Conservation (phyloP, 2,797 vertebrate genomes). For the Manis javanica region DNA sequence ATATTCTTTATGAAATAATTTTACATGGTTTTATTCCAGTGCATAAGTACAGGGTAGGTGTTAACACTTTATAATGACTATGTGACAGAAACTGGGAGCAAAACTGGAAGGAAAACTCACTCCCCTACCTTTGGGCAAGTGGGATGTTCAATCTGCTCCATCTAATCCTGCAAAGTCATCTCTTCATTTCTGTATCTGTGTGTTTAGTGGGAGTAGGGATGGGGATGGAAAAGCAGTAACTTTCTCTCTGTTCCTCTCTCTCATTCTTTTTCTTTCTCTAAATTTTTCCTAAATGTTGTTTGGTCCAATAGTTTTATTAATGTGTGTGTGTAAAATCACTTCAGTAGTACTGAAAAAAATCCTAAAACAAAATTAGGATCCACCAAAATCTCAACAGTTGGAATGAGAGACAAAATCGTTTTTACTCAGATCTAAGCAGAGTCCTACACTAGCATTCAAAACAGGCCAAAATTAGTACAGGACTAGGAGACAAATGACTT, state of each 20-base stretch:
- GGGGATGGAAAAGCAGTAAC: background rate
- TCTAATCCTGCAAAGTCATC: background rate
- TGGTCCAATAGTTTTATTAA: background rate
- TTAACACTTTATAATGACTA: conserved; percentile 18
- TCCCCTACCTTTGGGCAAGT: background rate
- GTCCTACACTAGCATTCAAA: background rate
- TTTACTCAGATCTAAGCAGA: background rate
- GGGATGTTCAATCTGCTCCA: background rate
- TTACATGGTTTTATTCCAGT: background rate
- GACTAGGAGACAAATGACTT: background rate
- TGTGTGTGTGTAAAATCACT: background rate
- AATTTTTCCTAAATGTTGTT: background rate
- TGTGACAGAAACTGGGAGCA: background rate
- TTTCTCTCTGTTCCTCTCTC: background rate
- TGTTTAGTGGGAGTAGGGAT: background rate
- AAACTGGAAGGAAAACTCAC: background rate
- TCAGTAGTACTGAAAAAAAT: background rate
- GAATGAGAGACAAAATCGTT: conserved; percentile 21
- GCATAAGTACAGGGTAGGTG: background rate
- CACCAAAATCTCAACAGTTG: background rate
- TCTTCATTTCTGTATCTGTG: background rate
- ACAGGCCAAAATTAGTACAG: background rate
- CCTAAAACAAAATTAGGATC: background rate
- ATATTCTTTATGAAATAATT: background rate
- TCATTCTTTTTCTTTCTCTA: background rate